These are phyloP conservation scores for Acanthurus lineatus DNA, from an alignment of 2,797 vertebrate species.

Conservation along the genomic window DNA sequence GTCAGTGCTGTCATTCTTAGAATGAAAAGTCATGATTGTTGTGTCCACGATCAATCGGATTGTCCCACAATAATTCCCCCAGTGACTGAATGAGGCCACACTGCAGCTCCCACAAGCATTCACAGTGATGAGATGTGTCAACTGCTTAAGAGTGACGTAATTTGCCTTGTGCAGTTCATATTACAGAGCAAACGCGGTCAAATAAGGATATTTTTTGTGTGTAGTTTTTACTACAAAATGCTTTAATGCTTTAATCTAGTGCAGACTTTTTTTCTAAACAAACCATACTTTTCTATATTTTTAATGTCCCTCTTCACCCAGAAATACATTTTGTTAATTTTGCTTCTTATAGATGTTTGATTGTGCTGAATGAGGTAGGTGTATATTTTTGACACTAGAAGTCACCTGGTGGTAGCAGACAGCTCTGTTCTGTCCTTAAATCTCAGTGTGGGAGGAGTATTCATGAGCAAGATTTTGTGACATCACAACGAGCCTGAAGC, in stretches of 20 bases:
- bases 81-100: conserved; percentile 12
- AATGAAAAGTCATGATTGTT: neutral
- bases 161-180: neutral
- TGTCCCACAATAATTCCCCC: neutral
- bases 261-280: too few relatives aligned
- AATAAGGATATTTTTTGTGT: neutral
- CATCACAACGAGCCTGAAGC: neutral
- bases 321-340: neutral
- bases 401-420: neutral
- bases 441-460: neutral
- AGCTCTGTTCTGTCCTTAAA: neutral
- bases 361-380: neutral
- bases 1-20: neutral
- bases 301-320: neutral
- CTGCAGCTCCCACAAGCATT: neutral
- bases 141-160: neutral
- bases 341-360: neutral
- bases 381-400: neutral
- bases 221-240: neutral
- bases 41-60: neutral
- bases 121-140: neutral
- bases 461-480: neutral
- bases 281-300: neutral
- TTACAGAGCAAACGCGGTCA: neutral
- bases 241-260: neutral